phyloP scores from a whole-genome alignment of 2,797 vertebrate genomes.

The Ctenopoma multispine region DNA sequence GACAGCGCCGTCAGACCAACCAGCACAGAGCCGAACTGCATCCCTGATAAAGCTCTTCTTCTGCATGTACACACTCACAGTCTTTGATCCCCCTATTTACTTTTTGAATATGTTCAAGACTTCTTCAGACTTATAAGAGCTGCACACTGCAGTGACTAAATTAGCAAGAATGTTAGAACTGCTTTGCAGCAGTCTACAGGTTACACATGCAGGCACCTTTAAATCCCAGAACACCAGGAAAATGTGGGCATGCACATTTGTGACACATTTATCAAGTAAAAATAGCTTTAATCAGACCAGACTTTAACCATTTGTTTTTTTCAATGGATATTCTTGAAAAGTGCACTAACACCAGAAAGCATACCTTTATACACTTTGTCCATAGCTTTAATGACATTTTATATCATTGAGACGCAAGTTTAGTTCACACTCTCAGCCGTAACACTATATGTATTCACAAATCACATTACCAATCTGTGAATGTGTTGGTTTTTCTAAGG shows the following conservation, averaged over 20 bases:
- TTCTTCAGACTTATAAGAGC: slow-evolving; percentile 37
- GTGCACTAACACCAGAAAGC: too few species aligned
- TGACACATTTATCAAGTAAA: too few species aligned
- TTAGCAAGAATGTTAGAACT: slow-evolving; percentile 17
- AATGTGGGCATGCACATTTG: neutral
- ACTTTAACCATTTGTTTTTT: neutral
- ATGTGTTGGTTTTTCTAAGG: too few species aligned
- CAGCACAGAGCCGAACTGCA: slow-evolving; percentile 41
- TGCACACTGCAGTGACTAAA: slow-evolving; percentile 21
- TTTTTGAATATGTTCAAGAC: slow-evolving; percentile 32
- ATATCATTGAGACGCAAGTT: too few species aligned
- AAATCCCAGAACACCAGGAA: slow-evolving; percentile 12
- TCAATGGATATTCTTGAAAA: too few species aligned
- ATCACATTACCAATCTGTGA: too few species aligned
- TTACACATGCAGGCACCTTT: slow-evolving; percentile 19
- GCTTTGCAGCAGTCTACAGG: slow-evolving; percentile 31
- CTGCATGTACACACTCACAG: slow-evolving; percentile 23
- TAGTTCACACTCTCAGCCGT: too few species aligned
- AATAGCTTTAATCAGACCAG: too few species aligned
- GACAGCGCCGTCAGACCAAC: neutral
- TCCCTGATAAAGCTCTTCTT: slow-evolving; percentile 30
- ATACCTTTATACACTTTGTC: too few species aligned
- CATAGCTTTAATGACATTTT: neutral
- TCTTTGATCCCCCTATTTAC: slow-evolving; percentile 37
- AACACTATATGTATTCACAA: too few species aligned